Base-by-base conservation (phyloP, 2,888 invertebrate species). In the Ctenicera cuprea region DNA sequence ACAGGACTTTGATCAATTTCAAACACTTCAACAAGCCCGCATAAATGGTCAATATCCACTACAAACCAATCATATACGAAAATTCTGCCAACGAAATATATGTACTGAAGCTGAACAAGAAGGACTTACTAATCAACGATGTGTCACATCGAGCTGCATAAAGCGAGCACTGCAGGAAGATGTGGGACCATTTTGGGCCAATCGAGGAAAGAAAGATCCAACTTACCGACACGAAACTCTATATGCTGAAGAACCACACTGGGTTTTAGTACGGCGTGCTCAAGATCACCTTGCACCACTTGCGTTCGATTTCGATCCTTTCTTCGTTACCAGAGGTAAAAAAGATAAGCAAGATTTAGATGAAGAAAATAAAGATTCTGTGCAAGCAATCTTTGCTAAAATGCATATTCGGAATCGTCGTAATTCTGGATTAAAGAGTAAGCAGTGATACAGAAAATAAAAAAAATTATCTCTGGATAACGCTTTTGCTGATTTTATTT, bases 201-300 rank as follows among this genome's bases (percentile, higher is more conserved):
- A 88, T 73, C 87, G 89, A n/a, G 87, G 88, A n/a, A 85, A 86
- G 76, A 84, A 82, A 72, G 83, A 83, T 76, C 84, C 85, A 0
- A 79, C 62, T 26, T 85, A 84, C 67, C 20, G 37, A 3, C 76
- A 88, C 68, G 88, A 87, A 48, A 86, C 85, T 77, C 86, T 90
- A 41, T 90, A 84, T 76, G 90, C 88, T 0, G 89, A 90, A 20
- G 88, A 90, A 81, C 91, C 91, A 0, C 86, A 86, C 72, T 91
- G 88, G 83, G 87, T 90, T 78, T 76, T 90, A 68, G 86, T 90
- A 2, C 88, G 88, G 66, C 87, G 88, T 77, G 87, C 86, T 72
- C 86, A 88, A 71, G 87, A 88, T 57, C 67, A 50, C 9, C 5
- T 73, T 14, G 5, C 26, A 18, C 61, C 71, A 20, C 16, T 57